Percentiles rank a stretch among this genome's conserved stretches.
Evolutionary conservation across 2,888 invertebrate species (phyloP).

Genomic region (Ceratothoa steindachneri): DNA sequence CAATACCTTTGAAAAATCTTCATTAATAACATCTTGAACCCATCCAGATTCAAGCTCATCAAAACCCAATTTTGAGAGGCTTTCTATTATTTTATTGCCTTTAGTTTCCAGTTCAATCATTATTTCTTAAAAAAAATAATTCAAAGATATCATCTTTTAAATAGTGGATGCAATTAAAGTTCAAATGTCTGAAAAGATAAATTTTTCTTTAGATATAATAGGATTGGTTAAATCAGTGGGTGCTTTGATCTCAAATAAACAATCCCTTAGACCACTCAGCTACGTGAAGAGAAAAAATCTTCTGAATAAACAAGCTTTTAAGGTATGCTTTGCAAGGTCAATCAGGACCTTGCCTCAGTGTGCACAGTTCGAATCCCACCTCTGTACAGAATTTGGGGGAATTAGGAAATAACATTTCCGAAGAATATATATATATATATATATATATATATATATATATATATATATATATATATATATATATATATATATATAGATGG

Average conservation of each 20-base stretch:
- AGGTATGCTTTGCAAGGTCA: too few relatives aligned
- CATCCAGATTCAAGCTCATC: conserved; percentile 24
- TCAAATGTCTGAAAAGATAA: too few relatives aligned
- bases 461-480: conserved; percentile 23
- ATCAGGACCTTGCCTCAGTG: too few relatives aligned
- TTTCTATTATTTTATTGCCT: not conserved
- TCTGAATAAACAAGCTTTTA: too few relatives aligned
- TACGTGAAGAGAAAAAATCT: too few relatives aligned
- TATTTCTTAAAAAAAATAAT: not conserved
- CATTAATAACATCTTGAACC: conserved; percentile 33
- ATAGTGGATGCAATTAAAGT: not conserved
- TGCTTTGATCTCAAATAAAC: not conserved
- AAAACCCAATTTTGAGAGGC: conserved; percentile 28
- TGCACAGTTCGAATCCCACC: too few relatives aligned
- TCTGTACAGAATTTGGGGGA: too few relatives aligned
- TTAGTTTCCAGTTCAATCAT: not conserved
- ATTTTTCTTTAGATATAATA: too few relatives aligned
- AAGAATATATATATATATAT: conserved; percentile 23
- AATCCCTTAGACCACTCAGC: too few relatives aligned
- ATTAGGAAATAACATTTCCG: too few relatives aligned
- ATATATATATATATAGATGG: too few relatives aligned
- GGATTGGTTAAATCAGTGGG: not conserved
- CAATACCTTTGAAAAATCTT: conserved; percentile 42
- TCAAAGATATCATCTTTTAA: not conserved
- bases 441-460: conserved; percentile 23